phyloP scores from a whole-genome alignment of 2,797 vertebrate genomes.

The Acrossocheilus wenchowensis region DNA sequence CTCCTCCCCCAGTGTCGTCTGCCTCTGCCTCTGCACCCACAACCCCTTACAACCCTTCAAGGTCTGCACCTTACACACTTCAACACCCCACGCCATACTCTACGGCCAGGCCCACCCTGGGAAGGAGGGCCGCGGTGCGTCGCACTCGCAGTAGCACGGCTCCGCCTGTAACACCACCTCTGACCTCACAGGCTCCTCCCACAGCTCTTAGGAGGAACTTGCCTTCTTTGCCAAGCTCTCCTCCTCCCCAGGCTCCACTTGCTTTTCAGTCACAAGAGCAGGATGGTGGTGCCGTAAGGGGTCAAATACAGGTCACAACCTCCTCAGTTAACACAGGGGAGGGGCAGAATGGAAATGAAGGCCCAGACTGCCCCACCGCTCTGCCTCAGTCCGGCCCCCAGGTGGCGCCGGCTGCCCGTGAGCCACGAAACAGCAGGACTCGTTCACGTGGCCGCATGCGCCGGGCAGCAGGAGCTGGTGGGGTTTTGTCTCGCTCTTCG shows the following conservation, averaged over 20 bases:
- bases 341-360: slow-evolving; percentile 64
- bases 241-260: slow-evolving; percentile 41
- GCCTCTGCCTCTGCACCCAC: slow-evolving; percentile 65
- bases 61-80: slow-evolving; percentile 66
- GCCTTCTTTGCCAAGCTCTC: slow-evolving; percentile 61
- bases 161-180: slow-evolving; percentile 63
- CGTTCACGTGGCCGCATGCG: slow-evolving; percentile 83
- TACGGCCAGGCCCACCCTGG: slow-evolving; percentile 71
- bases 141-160: slow-evolving; percentile 78
- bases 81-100: slow-evolving; percentile 72
- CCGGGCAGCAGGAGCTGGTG: slow-evolving; percentile 72
- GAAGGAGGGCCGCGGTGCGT: slow-evolving; percentile 76
- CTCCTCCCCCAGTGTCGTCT: slow-evolving; percentile 52
- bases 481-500: slow-evolving; percentile 77
- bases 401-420: slow-evolving; percentile 65
- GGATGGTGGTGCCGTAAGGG: slow-evolving; percentile 43
- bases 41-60: slow-evolving; percentile 65
- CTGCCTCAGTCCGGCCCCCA: slow-evolving; percentile 73
- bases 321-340: slow-evolving; percentile 60
- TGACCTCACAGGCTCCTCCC: slow-evolving; percentile 69
- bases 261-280: slow-evolving; percentile 44
- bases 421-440: slow-evolving; percentile 83
- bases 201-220: slow-evolving; percentile 70
- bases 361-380: slow-evolving; percentile 71
- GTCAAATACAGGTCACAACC: slow-evolving; percentile 70